phyloP scores from a whole-genome alignment of 2,113 vertebrate species.

The Bufo bufo region DNA sequence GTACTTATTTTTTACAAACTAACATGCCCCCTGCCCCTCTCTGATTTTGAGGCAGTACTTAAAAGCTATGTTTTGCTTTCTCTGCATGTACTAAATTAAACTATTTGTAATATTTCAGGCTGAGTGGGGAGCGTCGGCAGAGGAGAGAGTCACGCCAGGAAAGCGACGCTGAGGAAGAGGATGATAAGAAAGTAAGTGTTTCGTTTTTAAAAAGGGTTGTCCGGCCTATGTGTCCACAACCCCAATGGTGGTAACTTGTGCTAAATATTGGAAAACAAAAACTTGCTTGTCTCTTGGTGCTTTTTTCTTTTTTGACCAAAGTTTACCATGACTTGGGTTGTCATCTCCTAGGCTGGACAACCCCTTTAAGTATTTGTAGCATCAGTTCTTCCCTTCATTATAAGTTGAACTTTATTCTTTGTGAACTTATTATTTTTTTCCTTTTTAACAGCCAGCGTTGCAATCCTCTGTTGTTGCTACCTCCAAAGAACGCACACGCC shows the following conservation, averaged over 20 bases:
- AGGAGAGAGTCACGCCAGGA: constrained; percentile 96
- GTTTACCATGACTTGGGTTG: too few species aligned
- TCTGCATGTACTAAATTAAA: not conserved
- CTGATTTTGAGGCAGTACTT: too few species aligned
- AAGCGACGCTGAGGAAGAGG: constrained; percentile 97
- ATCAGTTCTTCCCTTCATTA: not conserved
- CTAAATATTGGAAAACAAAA: too few species aligned
- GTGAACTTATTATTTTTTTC: constrained; percentile 13
- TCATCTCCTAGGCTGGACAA: too few species aligned
- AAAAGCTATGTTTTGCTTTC: not conserved
- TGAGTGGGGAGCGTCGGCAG: constrained; percentile 94
- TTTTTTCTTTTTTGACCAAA: too few species aligned
- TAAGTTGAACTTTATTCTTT: not conserved
- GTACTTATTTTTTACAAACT: too few species aligned
- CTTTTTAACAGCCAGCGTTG: constrained; percentile 85
- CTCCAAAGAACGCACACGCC: constrained; percentile 98
- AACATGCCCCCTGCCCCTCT: too few species aligned
- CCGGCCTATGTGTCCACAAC: too few species aligned
- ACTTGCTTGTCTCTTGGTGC: too few species aligned
- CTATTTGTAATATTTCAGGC: constrained; percentile 69
- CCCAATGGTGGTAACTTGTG: too few species aligned
- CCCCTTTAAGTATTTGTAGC: not conserved
- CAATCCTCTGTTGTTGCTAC: constrained; percentile 99
- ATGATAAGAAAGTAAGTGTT: constrained; percentile 71
- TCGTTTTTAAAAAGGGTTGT: not conserved